Evolutionary conservation across 2,888 invertebrate species (phyloP).

Genomic region (Anaspis maculata): DNA sequence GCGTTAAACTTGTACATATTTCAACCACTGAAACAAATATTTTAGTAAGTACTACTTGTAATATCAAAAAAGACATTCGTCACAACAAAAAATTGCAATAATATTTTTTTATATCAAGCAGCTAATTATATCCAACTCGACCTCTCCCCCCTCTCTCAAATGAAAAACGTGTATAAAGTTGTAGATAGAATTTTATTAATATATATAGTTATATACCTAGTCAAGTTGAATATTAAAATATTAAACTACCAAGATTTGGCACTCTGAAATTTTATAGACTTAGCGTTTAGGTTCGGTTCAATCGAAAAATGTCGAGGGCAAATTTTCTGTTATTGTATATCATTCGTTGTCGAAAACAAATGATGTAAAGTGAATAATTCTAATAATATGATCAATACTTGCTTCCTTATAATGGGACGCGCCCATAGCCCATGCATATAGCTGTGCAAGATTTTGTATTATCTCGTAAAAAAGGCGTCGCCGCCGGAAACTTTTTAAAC

Average conservation of each 20-base stretch:
- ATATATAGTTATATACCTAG: constrained; percentile 24
- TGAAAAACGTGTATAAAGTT: constrained; percentile 29
- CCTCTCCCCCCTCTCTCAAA: no score
- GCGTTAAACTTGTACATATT: constrained; percentile 13
- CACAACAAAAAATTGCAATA: constrained; percentile 16
- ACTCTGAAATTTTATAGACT: constrained; percentile 29
- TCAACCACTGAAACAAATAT: constrained; percentile 14
- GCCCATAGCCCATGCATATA: constrained; percentile 25
- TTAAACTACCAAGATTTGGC: constrained; percentile 30
- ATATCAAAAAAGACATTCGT: constrained; percentile 12
- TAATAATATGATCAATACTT: constrained; percentile 22
- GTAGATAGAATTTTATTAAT: constrained; percentile 36
- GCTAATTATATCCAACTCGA: no score
- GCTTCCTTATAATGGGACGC: constrained; percentile 35
- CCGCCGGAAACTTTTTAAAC: constrained; percentile 36
- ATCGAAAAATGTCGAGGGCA: constrained; percentile 1
- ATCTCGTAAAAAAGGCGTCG: constrained; percentile 35
- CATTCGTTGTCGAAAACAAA: constrained; percentile 1
- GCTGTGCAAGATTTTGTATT: constrained; percentile 32
- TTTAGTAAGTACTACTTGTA: no score
- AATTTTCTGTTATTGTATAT: constrained; percentile 2
- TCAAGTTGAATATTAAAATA: constrained; percentile 28
- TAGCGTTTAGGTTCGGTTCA: constrained; percentile 18
- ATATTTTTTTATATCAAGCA: constrained; percentile 9
- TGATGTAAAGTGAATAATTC: constrained; percentile 23